Evolutionary conservation across 2,113 vertebrate species (phyloP).

Genomic region (Calyptomena viridis): DNA sequence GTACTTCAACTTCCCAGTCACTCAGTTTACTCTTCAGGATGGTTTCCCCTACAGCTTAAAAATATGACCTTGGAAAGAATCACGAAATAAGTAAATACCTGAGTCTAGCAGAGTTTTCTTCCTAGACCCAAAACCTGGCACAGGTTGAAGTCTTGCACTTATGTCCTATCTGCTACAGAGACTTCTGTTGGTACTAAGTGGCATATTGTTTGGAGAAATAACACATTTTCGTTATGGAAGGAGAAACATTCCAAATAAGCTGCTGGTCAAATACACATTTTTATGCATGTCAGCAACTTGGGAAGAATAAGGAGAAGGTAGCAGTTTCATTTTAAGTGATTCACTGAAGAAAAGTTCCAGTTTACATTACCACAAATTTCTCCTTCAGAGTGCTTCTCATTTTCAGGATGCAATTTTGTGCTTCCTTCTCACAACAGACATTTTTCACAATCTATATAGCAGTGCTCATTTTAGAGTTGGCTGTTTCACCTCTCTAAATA

Average conservation of each 20-base stretch:
- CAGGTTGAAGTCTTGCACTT: not conserved
- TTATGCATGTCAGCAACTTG: not conserved
- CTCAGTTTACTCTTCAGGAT: conserved; percentile 58
- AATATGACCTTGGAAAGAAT: conserved; percentile 62
- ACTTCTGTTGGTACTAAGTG: conserved; percentile 41
- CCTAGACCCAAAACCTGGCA: conserved; percentile 24
- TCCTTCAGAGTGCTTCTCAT: conserved; percentile 18
- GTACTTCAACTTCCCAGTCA: conserved; percentile 24
- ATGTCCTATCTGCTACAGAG: conserved; percentile 42
- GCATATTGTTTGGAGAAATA: conserved; percentile 61
- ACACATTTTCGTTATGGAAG: not conserved
- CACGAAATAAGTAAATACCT: conserved; percentile 57
- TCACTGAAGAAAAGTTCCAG: conserved; percentile 33
- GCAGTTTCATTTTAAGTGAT: conserved; percentile 24
- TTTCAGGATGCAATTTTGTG: conserved; percentile 53
- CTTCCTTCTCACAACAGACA: conserved; percentile 16
- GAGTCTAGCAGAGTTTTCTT: conserved; percentile 26
- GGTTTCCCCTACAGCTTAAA: conserved; percentile 50
- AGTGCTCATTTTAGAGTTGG: not conserved
- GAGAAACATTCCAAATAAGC: conserved; percentile 43
- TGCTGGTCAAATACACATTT: conserved; percentile 35
- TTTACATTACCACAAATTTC: conserved; percentile 35
- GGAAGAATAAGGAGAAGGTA: conserved; percentile 29
- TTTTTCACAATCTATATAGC: not conserved
- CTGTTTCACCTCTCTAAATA: conserved; percentile 10